Conservation (phyloP, 2,797 vertebrate genomes). For the Acanthurus leucopareius region DNA sequence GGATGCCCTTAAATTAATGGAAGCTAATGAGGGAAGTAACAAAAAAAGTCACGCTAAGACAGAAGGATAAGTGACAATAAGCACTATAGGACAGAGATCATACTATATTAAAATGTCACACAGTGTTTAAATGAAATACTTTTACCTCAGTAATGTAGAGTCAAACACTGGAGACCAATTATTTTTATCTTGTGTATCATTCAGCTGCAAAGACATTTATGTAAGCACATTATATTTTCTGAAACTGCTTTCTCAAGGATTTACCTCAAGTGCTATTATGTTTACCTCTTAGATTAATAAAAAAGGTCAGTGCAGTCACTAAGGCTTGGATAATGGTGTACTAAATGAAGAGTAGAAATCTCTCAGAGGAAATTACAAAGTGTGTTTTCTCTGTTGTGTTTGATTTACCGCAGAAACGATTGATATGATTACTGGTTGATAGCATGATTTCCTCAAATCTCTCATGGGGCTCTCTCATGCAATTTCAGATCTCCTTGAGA, state of each 20-base stretch:
- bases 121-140: background rate
- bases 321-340: background rate
- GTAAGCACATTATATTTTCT: background rate
- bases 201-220: background rate
- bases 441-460: background rate
- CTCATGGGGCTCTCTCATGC: conserved; percentile 9
- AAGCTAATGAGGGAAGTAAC: background rate
- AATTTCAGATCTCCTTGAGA: conserved; percentile 32
- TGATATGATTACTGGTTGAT: conserved; percentile 22
- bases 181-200: background rate
- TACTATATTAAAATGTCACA: background rate
- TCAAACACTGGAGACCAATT: background rate
- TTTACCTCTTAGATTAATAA: no score
- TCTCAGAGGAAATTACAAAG: conserved; percentile 29
- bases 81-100: no score
- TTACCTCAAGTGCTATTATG: no score
- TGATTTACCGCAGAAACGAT: conserved; percentile 14
- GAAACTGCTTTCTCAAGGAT: no score
- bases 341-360: conserved; percentile 14
- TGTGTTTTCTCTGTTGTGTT: conserved; percentile 27
- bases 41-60: no score
- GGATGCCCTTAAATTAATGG: background rate
- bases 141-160: background rate
- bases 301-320: background rate
- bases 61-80: no score